Evolutionary conservation across 2,888 invertebrate genomes (phyloP), one percentile per base, ranked within the genome.

Genomic region (Drosophila mayaguana): DNA sequence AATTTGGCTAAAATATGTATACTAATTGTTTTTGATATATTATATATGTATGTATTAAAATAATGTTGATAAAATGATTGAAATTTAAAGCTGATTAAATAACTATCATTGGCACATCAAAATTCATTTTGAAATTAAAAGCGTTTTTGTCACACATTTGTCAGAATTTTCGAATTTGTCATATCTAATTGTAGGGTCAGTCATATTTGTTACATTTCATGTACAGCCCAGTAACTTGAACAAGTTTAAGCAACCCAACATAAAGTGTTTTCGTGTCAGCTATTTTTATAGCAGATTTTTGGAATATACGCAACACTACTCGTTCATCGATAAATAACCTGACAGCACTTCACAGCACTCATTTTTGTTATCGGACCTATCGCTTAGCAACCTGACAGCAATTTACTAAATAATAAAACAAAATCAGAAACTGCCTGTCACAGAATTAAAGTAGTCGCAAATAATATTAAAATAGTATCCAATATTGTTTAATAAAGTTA

Each of bases 311-410:
- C n/a, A 25, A 5, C 14, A 4, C 36, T 14, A 8, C 36, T 14
- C 14, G 28, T 11, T 28, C 16, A 28, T 48, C 59, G 48, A 59
- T 48, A 40, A 16, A 28, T 48, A 11, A 4, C 3, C 38, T 9
- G 16, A 40, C 28, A 18, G 7, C 11, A 28, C 38, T 74, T 42
- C 2, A 11, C 70, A 75, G 11, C 75, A 71, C 75, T 70, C 22
- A 20, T 22, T 14, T 14, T 22, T 38, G 40, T 55, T 48, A 55
- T 67, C 67, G 59, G 45, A 60, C 16, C 16, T 56, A 75, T 75
- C 75, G 71, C 20, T 51, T 12, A 56, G 38, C 70, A 65, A 65
- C 72, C n/a, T 51, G 59, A 56, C 48, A 18, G n/a, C 16, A 56
- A 42, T 54, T 50, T 32, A 57, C 72, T 20, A 28, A 42, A 34